Evolutionary conservation across 2,113 vertebrate species (phyloP), one percentile per base, ranked within the genome.

Genomic region (Jaculus jaculus): DNA sequence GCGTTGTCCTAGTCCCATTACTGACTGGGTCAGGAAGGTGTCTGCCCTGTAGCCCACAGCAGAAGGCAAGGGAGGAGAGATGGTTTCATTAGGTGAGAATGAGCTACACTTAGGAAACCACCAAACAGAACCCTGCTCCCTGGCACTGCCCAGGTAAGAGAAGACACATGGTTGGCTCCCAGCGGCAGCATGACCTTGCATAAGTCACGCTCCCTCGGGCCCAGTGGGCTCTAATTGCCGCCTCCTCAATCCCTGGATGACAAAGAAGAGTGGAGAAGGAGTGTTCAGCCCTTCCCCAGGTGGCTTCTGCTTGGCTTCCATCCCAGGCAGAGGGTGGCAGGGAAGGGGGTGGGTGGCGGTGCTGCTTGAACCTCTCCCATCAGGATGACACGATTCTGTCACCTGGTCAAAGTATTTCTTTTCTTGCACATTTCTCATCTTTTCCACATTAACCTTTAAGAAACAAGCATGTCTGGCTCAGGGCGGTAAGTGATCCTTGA

Each of bases 221-320:
- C 63, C 47, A 6, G 1, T 17, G 5, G n/a, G 84, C 54, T 21
- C 0, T 90, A 87, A 90, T 20, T 86, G 47, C 90, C 17, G 1
- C 95, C 93, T 77, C 95, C 80, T 89, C 63, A 4, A 47, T 16
- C 65, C 72, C 28, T 20, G 21, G 66, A 32, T n/a, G 73, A 94
- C 94, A 92, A 94, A 92, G 87, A 72, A 39, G 74, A 28, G 21
- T 5, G 18, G 26, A 58, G 78, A 63, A 34, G 58, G 80, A 42
- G 69, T 80, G 89, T 17, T 80, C 60, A 54, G 54, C 13, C 54
- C n/a, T 84, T 7, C 3, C 75, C 87, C 95, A 85, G 93, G 93
- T 92, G 51, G 77, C 72, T 93, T 37, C 30, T 51, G 68, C 34
- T 69, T 30, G 28, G 87, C 63, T 65, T 51, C 26, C 42, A 1